phyloP scores from a whole-genome alignment of 2,888 invertebrate species.

The Tromatobia lineatoria region DNA sequence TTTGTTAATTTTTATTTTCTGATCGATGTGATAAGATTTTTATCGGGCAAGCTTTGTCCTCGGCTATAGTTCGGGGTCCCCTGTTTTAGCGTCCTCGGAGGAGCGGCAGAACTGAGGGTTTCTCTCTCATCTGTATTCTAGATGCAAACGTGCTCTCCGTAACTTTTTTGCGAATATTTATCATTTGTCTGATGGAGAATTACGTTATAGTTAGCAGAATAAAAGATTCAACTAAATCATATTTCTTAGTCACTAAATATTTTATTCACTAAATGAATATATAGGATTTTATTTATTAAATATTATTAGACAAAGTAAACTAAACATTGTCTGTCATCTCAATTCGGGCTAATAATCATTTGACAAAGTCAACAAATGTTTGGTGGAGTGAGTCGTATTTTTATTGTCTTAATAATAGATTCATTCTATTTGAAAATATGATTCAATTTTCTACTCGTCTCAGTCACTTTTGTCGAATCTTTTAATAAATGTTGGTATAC shows the following conservation, averaged over 20 bases:
- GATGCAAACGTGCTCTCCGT: constrained; percentile 5
- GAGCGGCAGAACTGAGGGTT: constrained; percentile 21
- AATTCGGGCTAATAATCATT: background rate
- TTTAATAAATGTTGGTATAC: background rate
- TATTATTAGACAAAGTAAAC: too few relatives aligned
- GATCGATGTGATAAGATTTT: constrained; percentile 22
- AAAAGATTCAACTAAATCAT: background rate
- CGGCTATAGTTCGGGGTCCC: background rate
- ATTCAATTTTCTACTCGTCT: background rate
- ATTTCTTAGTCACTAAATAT: background rate
- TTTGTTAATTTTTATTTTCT: background rate
- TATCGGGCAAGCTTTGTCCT: constrained; percentile 21
- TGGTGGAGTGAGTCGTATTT: background rate
- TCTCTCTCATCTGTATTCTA: constrained; percentile 46
- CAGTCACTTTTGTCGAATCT: background rate
- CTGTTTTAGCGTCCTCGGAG: constrained; percentile 15
- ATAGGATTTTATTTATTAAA: background rate
- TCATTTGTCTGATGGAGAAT: constrained; percentile 37
- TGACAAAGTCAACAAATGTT: too few relatives aligned
- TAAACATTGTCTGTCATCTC: background rate
- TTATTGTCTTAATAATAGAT: background rate
- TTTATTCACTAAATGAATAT: background rate
- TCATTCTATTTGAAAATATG: background rate
- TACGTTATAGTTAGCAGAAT: background rate
- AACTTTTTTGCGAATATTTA: constrained; percentile 30